Evolutionary conservation across 2,113 vertebrate species (phyloP), one percentile per base, ranked within the genome.

Genomic region (Suricata suricatta): DNA sequence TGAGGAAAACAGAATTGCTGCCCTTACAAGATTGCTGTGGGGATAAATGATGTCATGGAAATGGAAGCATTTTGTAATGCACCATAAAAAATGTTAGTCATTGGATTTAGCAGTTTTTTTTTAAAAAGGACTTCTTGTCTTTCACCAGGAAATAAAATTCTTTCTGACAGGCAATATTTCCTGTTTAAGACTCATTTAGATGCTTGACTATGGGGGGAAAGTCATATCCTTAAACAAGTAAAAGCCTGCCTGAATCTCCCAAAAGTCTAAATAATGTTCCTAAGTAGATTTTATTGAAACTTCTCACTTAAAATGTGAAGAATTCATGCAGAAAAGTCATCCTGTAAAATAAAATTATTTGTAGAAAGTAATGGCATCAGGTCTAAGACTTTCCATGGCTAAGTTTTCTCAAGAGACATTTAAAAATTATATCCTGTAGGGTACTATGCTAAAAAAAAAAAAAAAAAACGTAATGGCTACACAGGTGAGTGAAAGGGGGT

Each of bases 51-150:
- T 76, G 95, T 96, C 88, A 97, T 92, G 71, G 76, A 95, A 97
- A 93, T 96, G 93, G 95, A 96, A 98, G 96, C 84, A 95, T 97
- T 98, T 85, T 96, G 93, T 96, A 97, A 98, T 82, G 90, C 66
- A 84, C 71, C 84, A 95, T 97, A 95, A 98, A 97, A 98, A 96
- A 83, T 23, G 86, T 87, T 97, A 98, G 76, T 93, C 57, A 88
- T 95, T 97, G 95, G 64, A 90, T 93, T 77, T 88, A 84, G 79
- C 89, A 44, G 12, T 35, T 95, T 96, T 93, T 74, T 4, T 64
- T 31, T 1, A 7, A 95, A 91, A 97, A 91, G 88, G 95, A 54
- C 74, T 87, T 93, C 89, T 97, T 96, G 97, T 98, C 94, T 97
- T 97, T 97, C 93, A 96, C 38, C 88, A 92, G 64, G 88, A 94